phyloP scores from a whole-genome alignment of 2,888 invertebrate genomes.

The Leptinotarsa peninsularis region DNA sequence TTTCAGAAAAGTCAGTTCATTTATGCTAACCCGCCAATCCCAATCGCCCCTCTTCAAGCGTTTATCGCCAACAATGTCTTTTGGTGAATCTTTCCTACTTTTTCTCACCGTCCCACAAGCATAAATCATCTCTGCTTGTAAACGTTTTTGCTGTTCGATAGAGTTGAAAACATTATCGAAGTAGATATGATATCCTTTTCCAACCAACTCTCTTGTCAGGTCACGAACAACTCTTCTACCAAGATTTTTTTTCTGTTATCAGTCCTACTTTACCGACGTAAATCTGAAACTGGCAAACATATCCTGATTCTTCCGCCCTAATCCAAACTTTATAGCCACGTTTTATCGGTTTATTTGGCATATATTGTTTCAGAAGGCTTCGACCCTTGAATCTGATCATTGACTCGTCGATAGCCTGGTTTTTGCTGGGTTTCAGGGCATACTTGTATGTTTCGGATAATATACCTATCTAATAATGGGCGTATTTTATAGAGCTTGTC shows the following conservation, averaged over 20 bases:
- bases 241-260: slow-evolving; percentile 38
- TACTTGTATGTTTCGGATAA: no score
- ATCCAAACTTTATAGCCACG: slow-evolving; percentile 47
- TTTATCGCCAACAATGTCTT: slow-evolving; percentile 21
- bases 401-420: neutral
- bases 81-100: neutral
- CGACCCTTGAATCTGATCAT: neutral
- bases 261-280: slow-evolving; percentile 48
- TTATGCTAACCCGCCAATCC: slow-evolving; percentile 46
- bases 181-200: slow-evolving; percentile 40
- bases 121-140: no score
- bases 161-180: slow-evolving; percentile 48
- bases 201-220: slow-evolving; percentile 33
- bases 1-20: neutral
- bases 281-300: slow-evolving; percentile 40
- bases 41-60: slow-evolving; percentile 32
- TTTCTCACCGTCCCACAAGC: no score
- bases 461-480: no score
- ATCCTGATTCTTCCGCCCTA: slow-evolving; percentile 37
- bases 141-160: slow-evolving; percentile 24
- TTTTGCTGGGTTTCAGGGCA: neutral
- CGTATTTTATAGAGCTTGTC: no score
- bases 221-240: slow-evolving; percentile 40
- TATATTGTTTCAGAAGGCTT: neutral
- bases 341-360: neutral